Base-by-base conservation (phyloP, 1,140 invertebrate genomes). In the Halesus radiatus region DNA sequence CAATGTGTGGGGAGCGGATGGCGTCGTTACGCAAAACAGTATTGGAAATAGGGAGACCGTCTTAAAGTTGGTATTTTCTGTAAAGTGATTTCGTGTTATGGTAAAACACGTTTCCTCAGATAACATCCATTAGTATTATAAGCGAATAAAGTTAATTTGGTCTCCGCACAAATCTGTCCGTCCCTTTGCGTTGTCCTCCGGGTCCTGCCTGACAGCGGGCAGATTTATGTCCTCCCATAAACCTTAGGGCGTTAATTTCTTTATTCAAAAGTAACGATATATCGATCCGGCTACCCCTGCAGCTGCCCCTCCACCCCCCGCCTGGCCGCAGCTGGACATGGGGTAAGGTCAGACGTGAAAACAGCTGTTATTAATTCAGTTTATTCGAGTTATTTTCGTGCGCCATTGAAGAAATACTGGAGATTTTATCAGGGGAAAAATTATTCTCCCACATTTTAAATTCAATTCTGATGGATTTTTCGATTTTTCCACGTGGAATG, bases 181-280 rank as follows among this genome's bases (percentile, higher is more conserved):
- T n/a, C 10, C 37, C 37, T 13, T 45, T 45, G 37, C 37, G 0
- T 45, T 45, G 37, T 45, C 37, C 37, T 45, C 8, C 8, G 10
- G 22, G 10, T 29, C 22, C 62, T 16, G 68, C 22, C 62, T 16
- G 68, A 53, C 68, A 22, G 68, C 68, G 22, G 22, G 10, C 68
- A 72, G 68, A 72, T 72, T 53, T 72, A 72, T 53, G 68, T 72
- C 68, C 50, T 54, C 50, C 68, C 64, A 26, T 23, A 13, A 26
- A 72, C 52, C 50, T 22, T 23, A 50, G 20, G 26, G 32, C 45
- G 68, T 50, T 72, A 53, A 72, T 72, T 72, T 72, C 37, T 72
- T 72, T 72, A 53, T 72, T 72, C 68, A 52, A 22, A 52, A 72
- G 68, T 72, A 53, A 53, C 68, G 68, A 26, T 29, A 16, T 66